Evolutionary conservation across 2,888 invertebrate genomes (phyloP), one percentile per base, ranked within the genome.

Genomic region (Chirona hameri): DNA sequence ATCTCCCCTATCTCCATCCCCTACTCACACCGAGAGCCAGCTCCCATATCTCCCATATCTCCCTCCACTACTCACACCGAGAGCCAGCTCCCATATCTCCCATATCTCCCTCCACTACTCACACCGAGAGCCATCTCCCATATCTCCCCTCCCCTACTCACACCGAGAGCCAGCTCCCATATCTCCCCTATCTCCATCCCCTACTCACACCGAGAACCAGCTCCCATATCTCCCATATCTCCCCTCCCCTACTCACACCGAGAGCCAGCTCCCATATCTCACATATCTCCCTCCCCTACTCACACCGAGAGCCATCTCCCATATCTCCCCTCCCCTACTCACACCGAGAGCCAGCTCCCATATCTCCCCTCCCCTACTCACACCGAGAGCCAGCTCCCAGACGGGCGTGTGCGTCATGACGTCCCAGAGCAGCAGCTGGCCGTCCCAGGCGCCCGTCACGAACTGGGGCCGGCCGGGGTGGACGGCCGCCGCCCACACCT

Each of bases 41-140:
- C 88, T 93, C 94, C 97, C 97, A 97, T n/a, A n/a, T n/a, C n/a
- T n/a, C n/a, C n/a, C n/a, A n/a, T n/a, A n/a, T n/a, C n/a, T n/a
- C n/a, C n/a, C n/a, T n/a, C 39, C 39, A 2, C 39, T 39, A 24
- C 24, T n/a, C 24, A n/a, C 60, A 9, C 21, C 57, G 12, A 15
- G 57, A n/a, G 60, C 39, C 39, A 2, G 4, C 39, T 39, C 3
- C 24, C 18, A 15, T 15, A 52, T 1, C 18, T 4, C 52, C n/a
- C n/a, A n/a, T n/a, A n/a, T n/a, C n/a, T n/a, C 52, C 52, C 7
- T 12, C 18, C 31, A 5, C n/a, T 21, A 81, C 82, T 87, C 86
- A 90, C 90, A 83, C 93, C 93, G 85, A 96, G 93, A 87, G 96
- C 95, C 89, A 95, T 94, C 88, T 93, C 94, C 97, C 97, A 97